Evolutionary conservation across 2,888 invertebrate genomes (phyloP).

Genomic region (Clunio marinus): DNA sequence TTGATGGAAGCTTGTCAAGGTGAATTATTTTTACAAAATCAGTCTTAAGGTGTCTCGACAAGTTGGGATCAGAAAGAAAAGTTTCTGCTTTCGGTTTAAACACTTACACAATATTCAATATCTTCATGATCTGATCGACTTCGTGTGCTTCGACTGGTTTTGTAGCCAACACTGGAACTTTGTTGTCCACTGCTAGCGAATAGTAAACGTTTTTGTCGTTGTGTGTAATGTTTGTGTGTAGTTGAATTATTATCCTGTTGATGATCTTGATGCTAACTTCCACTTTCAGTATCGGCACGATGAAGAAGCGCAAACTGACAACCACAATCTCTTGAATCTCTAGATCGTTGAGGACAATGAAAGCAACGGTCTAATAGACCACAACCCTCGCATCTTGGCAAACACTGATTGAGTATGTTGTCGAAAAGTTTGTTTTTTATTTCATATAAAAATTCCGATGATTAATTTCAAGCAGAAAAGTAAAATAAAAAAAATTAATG

Average conservation of each 20-base stretch:
- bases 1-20: not conserved
- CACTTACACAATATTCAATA: constrained; percentile 38
- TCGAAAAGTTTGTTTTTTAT: not conserved
- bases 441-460: no score
- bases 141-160: constrained; percentile 7
- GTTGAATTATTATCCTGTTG: constrained; percentile 43
- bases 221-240: constrained; percentile 29
- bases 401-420: constrained; percentile 45
- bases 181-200: constrained; percentile 22
- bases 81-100: not conserved
- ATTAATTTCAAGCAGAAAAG: no score
- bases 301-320: constrained; percentile 87
- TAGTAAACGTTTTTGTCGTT: constrained; percentile 22
- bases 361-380: constrained; percentile 86
- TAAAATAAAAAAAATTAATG: no score
- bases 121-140: constrained; percentile 32
- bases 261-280: constrained; percentile 55
- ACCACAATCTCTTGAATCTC: constrained; percentile 77
- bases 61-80: not conserved
- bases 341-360: constrained; percentile 72
- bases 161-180: not conserved
- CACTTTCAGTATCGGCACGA: constrained; percentile 66
- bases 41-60: not conserved
- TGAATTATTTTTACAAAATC: not conserved
- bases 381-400: constrained; percentile 72